Evolutionary conservation across 2,888 invertebrate genomes (phyloP).

Genomic region (Phragmatobia fuliginosa): DNA sequence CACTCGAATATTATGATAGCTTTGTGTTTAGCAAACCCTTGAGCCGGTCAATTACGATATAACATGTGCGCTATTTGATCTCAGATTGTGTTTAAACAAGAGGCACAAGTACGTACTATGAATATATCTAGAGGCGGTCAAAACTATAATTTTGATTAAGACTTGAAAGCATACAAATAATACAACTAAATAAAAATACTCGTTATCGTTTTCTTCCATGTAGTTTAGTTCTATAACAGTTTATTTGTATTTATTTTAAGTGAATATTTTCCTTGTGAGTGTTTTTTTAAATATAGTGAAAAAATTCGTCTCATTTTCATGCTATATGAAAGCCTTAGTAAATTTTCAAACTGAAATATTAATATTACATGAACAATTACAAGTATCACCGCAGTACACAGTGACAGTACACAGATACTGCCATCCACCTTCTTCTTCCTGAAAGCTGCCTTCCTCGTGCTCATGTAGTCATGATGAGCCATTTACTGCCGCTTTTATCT

Average conservation of each 20-base stretch:
- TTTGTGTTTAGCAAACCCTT: constrained; percentile 45
- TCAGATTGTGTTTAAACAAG: constrained; percentile 33
- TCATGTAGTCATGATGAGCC: too few relatives aligned
- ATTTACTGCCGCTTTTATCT: too few relatives aligned
- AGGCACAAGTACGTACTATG: not conserved
- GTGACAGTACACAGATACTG: not conserved
- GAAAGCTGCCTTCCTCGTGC: too few relatives aligned
- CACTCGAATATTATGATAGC: constrained; percentile 41
- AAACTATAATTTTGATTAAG: not conserved
- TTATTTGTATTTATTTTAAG: not conserved
- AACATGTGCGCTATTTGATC: constrained; percentile 16
- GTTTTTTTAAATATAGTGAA: not conserved
- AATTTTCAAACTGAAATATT: not conserved
- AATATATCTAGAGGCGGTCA: too few relatives aligned
- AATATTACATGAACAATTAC: too few relatives aligned
- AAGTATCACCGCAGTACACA: too few relatives aligned
- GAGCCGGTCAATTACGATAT: constrained; percentile 33
- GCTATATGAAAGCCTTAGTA: not conserved
- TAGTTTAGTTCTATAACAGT: not conserved
- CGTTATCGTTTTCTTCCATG: not conserved
- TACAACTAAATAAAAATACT: not conserved
- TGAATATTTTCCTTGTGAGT: not conserved
- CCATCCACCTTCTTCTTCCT: too few relatives aligned
- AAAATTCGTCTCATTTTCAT: not conserved
- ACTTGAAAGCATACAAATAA: not conserved